Evolutionary conservation across 2,797 vertebrate species (phyloP), one percentile per base, ranked within the genome.

Genomic region (Leuciscus waleckii): DNA sequence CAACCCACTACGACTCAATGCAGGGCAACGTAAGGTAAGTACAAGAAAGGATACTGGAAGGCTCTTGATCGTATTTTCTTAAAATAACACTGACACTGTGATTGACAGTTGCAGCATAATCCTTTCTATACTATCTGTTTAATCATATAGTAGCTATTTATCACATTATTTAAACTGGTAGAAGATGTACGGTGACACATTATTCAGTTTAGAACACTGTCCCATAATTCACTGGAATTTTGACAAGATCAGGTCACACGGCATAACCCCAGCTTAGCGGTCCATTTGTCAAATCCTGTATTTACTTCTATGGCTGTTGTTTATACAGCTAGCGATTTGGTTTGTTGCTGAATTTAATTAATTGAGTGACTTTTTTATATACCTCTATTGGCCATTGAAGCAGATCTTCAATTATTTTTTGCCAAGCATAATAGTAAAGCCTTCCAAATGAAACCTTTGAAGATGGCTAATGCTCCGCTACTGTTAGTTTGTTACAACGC

Each of bases 11-110:
- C 86, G 81, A 7, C 56, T 91, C 82, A 89, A 86, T 79, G 86
- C 87, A 61, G 90, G 89, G 32, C 86, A 84, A 19, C 79, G 78
- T 21, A 90, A 91, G 88, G 90, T 91, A 85, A 61, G 77, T 51
- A 13, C 39, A n/a, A 9, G 21, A 58, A 29, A 39, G 7, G 23
- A 54, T 54, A 61, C 58, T 61, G 58, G 5, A 29, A 68, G 37
- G 46, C 61, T 65, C 11, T 73, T 43, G 35, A 35, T 58, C 16
- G 5, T 37, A 71, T 16, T 56, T 65, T 39, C 49, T 19, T 61
- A 26, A 29, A 70, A 32, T 29, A 54, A 51, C 73, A 41, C 26
- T 32, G 37, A 16, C 10, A 35, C 21, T n/a, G 3, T 61, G 73
- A 56, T 43, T 43, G 51, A 71, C 26, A 9, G 54, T 65, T 49